Conservation (phyloP, 1,140 invertebrate genomes). For the Eurosta solidaginis region DNA sequence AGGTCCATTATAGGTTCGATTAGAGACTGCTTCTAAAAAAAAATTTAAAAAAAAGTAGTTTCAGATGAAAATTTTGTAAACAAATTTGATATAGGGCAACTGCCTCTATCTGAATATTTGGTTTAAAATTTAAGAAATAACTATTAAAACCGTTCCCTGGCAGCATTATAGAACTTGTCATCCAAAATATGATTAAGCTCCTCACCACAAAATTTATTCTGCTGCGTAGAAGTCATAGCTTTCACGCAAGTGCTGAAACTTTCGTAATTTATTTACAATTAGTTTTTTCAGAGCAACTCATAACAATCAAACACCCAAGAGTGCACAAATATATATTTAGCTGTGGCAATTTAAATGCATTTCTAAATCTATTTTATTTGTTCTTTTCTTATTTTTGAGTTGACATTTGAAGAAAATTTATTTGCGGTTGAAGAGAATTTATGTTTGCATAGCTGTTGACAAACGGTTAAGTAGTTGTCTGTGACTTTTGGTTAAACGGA, state of each 20-base stretch:
- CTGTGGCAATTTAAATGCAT: not conserved
- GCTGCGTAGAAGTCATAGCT: not conserved
- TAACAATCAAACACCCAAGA: not conserved
- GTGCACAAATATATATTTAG: not conserved
- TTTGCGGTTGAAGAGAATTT: conserved; percentile 15
- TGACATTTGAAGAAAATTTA: conserved; percentile 27
- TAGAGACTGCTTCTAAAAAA: too few relatives aligned
- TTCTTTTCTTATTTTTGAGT: not conserved
- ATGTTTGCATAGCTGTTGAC: not conserved
- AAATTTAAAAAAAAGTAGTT: too few relatives aligned
- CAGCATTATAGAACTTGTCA: too few relatives aligned
- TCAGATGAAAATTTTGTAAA: too few relatives aligned
- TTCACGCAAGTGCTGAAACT: not conserved
- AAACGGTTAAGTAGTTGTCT: not conserved
- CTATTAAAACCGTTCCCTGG: too few relatives aligned
- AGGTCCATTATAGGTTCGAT: too few relatives aligned
- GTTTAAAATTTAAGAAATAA: too few relatives aligned
- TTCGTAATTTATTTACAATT: conserved; percentile 22
- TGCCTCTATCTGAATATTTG: too few relatives aligned
- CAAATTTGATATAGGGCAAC: too few relatives aligned
- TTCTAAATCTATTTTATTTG: not conserved
- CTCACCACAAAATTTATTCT: too few relatives aligned
- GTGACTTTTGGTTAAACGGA: not conserved
- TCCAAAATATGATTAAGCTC: too few relatives aligned
- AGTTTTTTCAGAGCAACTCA: not conserved